phyloP scores from a whole-genome alignment of 1,140 invertebrate species.

The Zaprionus tsacasi region DNA sequence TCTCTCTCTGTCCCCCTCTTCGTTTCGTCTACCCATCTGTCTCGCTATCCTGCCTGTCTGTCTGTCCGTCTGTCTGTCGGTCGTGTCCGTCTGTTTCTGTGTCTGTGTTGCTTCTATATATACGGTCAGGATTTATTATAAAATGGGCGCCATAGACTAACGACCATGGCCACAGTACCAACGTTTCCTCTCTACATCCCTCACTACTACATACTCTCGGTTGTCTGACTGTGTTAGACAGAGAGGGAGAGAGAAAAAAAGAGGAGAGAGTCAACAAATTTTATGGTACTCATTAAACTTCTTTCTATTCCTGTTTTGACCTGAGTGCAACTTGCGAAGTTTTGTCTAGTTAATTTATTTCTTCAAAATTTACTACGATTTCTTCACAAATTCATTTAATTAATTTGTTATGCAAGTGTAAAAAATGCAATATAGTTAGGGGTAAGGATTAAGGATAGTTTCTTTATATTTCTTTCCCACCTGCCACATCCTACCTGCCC shows the following conservation, averaged over 20 bases:
- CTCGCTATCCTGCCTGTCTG: conserved; percentile 7
- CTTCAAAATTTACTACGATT: conserved; percentile 41
- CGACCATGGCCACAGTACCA: conserved; percentile 63
- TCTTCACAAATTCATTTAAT: conserved; percentile 63
- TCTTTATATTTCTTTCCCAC: not conserved
- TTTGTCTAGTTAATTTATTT: conserved; percentile 61
- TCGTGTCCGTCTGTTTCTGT: not conserved
- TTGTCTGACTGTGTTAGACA: conserved; percentile 6
- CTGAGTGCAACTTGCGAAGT: not conserved
- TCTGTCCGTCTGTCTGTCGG: conserved; percentile 2
- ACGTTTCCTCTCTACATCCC: conserved; percentile 1
- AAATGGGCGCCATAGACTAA: conserved; percentile 79
- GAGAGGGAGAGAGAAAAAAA: not conserved
- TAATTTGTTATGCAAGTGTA: conserved; percentile 51
- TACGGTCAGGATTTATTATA: conserved; percentile 73
- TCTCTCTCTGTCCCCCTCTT: conserved; percentile 1
- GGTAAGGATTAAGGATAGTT: not conserved
- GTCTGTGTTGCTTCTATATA: conserved; percentile 25
- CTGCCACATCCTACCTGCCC: not conserved
- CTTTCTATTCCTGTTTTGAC: conserved; percentile 28
- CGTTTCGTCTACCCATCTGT: not conserved
- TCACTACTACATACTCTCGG: not conserved
- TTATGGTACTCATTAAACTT: conserved; percentile 81
- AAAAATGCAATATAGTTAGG: conserved; percentile 57
- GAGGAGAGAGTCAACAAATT: conserved; percentile 71